Evolutionary conservation across 2,113 vertebrate species (phyloP).

Genomic region (Scartelaos histophorus): DNA sequence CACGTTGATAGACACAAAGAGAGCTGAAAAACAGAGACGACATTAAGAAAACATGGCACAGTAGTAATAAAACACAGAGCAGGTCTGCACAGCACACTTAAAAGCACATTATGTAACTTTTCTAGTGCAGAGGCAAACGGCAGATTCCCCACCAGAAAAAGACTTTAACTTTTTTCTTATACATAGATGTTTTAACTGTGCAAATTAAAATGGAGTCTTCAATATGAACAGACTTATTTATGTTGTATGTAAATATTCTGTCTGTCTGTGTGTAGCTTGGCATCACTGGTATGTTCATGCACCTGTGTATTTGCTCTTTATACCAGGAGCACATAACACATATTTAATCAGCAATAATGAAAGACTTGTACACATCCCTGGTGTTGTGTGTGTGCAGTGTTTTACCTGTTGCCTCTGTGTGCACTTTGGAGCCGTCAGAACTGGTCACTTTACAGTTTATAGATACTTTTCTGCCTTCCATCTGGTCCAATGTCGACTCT

Average conservation of each 20-base stretch:
- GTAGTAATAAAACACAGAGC: background rate
- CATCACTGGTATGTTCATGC: background rate
- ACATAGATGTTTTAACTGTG: too few species aligned
- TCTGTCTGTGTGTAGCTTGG: background rate
- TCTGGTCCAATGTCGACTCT: slow-evolving; percentile 64
- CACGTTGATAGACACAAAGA: slow-evolving; percentile 72
- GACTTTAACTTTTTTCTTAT: too few species aligned
- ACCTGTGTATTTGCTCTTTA: background rate
- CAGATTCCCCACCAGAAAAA: too few species aligned
- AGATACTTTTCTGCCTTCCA: slow-evolving; percentile 68
- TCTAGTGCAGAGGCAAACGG: too few species aligned
- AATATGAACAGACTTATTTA: too few species aligned
- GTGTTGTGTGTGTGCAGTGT: too few species aligned
- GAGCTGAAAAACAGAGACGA: slow-evolving; percentile 50
- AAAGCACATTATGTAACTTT: too few species aligned
- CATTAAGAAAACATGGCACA: background rate
- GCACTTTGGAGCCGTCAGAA: slow-evolving; percentile 67
- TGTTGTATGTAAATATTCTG: background rate
- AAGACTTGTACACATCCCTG: background rate
- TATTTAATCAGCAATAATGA: background rate
- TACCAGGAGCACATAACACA: background rate
- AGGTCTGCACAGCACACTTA: too few species aligned
- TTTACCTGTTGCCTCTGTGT: slow-evolving; percentile 77
- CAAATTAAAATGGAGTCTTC: too few species aligned
- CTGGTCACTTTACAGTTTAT: slow-evolving; percentile 73